Base-by-base conservation (phyloP, 1,140 invertebrate genomes). In the Drosophila chauvacae region DNA sequence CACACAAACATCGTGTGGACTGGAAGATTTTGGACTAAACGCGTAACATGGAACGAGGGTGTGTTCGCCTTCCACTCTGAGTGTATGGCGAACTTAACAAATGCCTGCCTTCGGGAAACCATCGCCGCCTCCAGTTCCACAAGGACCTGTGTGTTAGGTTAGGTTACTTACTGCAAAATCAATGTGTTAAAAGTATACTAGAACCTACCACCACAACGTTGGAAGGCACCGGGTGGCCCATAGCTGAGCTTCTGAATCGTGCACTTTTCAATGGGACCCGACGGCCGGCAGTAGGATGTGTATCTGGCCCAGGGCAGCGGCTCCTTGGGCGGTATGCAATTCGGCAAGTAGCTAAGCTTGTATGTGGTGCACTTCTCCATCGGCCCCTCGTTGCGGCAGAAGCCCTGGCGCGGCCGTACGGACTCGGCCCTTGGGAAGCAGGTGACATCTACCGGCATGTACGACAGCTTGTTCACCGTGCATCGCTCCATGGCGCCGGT, bases 161-260 rank as follows among this genome's bases (percentile, higher is more conserved):
- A 0, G 9, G 0, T 33, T 9, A 14, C 6, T 26, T 10, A 13
- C 3, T 1, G 0, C 7, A 30, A 39, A 9, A 14, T 11, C 4
- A 18, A 14, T 4, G 18, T 7, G 18, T 7, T 3, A 0, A 7
- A 11, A 14, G 6, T n/a, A 16, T 37, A 4, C 23, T 3, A 3
- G 16, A 80, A 80, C 84, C 78, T 39, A 91, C 91, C 88, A 30
- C 88, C 85, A 61, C 91, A 92, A 44, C 91, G 85, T 13, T 78
- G 71, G 62, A 92, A 92, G 41, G 82, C 87, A 14, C 91, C 91
- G 0, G 91, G 91, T 23, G 94, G 94, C 39, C 94, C 93, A 50
- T 94, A 95, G 75, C 94, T 95, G 69, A 95, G 93, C 74, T 94
- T 95, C 62, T 95, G 93, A 0, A 95, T 93, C 2, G 95, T 95